Evolutionary conservation across 2,797 vertebrate genomes (phyloP), one percentile per base, ranked within the genome.

Genomic region (Bovichtus diacanthus): DNA sequence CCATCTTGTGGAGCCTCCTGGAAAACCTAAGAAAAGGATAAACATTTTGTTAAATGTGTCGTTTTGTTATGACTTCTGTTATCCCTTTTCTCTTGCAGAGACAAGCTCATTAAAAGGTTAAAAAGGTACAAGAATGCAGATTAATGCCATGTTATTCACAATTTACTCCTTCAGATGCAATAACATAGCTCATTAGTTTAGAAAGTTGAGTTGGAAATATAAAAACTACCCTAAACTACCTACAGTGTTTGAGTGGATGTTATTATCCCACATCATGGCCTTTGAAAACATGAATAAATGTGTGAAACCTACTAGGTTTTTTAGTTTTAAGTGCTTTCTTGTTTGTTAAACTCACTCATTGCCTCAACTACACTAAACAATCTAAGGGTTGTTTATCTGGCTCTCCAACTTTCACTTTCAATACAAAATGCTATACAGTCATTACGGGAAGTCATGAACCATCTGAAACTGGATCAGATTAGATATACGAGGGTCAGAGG

Each of bases 1-100:
- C 96, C 0, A 97, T 95, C 93, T 98, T 99, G 21, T 99, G 95
- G 50, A 99, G 95, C 56, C 95, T 94, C 3, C 97, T 95, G 41
- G 97, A 94, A 55, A 99, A 99, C 83, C 98, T 99, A 6, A 0
- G 1, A 21, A 29, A 38, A 64, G 16, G 9, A 63, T 1, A n/a
- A 5, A 9, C 0, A 49, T 41, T 29, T 50, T 5, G 19, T 61
- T 39, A 36, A 23, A 23, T 31, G 13, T 43, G 5, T n/a, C 39
- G 9, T 6, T 54, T 43, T 31, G 2, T 11, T 10, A 1, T 31
- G 9, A 19, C 0, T 16, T 60, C 18, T 27, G 10, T 25, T 55
- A 15, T 16, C 6, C 12, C 2, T 0, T 61, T 41, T 58, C 47
- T 11, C 7, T 50, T 47, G 12, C 25, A 44, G 7, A 58, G 16